Percentiles rank a stretch among this genome's conserved stretches.
Conservation (phyloP, 2,888 invertebrate genomes). For the Argyresthia albistria region DNA sequence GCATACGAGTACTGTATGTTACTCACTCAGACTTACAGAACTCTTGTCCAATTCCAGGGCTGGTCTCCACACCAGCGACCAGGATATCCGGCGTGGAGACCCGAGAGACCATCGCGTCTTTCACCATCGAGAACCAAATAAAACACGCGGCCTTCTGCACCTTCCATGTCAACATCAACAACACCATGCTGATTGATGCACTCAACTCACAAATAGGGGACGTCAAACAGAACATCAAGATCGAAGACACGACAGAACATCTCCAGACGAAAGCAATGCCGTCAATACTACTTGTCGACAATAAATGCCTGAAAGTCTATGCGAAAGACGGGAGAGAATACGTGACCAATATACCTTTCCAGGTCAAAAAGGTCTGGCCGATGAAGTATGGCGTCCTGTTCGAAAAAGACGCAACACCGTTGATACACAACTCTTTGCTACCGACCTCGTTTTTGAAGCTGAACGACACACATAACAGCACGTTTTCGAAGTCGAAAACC, state of each 20-base stretch:
- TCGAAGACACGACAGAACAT: conserved; percentile 62
- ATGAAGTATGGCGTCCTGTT: conserved; percentile 89
- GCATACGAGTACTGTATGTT: no score
- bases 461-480: conserved; percentile 52
- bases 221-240: conserved; percentile 59
- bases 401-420: conserved; percentile 75
- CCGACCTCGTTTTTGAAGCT: conserved; percentile 42
- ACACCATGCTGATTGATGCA: conserved; percentile 68
- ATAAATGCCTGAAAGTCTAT: conserved; percentile 82
- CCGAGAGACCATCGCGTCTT: conserved; percentile 77
- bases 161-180: conserved; percentile 61
- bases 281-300: conserved; percentile 82
- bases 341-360: conserved; percentile 82
- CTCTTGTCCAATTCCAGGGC: conserved; percentile 34
- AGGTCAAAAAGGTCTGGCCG: conserved; percentile 87
- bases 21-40: no score
- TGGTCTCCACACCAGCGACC: conserved; percentile 63
- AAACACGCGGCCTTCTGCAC: conserved; percentile 86
- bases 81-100: conserved; percentile 64
- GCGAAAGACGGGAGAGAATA: conserved; percentile 88
- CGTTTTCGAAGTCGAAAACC: conserved; percentile 37
- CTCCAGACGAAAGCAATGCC: conserved; percentile 69
- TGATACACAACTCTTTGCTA: conserved; percentile 38
- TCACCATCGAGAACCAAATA: conserved; percentile 86
- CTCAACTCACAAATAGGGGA: conserved; percentile 62